Percentiles rank a stretch among this genome's conserved stretches.
Evolutionary conservation across 2,888 invertebrate genomes (phyloP).

Genomic region (Minunthozetes semirufus): DNA sequence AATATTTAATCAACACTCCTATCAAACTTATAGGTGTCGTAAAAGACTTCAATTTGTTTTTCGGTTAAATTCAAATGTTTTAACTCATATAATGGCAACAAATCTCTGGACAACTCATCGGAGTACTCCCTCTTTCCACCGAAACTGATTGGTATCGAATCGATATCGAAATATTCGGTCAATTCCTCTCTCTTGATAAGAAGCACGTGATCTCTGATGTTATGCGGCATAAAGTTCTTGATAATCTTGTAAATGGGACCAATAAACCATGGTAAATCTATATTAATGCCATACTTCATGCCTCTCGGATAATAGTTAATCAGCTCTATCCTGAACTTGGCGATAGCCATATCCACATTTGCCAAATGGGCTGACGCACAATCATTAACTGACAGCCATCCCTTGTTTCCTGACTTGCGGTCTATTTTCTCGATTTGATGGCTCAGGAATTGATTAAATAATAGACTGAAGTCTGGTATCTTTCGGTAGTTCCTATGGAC

Average conservation of each 20-base stretch:
- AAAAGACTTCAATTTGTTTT: conserved; percentile 23
- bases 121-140: conserved; percentile 2
- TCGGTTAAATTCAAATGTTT: conserved; percentile 24
- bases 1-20: neutral
- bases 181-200: neutral
- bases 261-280: conserved; percentile 32
- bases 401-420: conserved; percentile 25
- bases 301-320: conserved; percentile 23
- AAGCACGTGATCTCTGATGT: neutral
- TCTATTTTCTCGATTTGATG: conserved; percentile 26
- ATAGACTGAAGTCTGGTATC: neutral
- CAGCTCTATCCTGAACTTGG: neutral
- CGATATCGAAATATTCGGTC: neutral
- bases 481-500: neutral
- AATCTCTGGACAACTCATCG: neutral
- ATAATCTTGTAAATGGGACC: neutral
- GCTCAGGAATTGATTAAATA: conserved; percentile 9
- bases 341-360: conserved; percentile 19
- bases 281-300: neutral
- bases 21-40: neutral
- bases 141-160: neutral
- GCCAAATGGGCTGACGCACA: neutral
- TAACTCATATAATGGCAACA: neutral
- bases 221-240: conserved; percentile 1
- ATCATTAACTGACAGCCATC: conserved; percentile 26